A percentile compares a stretch with the other conserved stretches of the same genome.
Conservation (phyloP, 2,888 invertebrate species). For the Argyra leucocephala region DNA sequence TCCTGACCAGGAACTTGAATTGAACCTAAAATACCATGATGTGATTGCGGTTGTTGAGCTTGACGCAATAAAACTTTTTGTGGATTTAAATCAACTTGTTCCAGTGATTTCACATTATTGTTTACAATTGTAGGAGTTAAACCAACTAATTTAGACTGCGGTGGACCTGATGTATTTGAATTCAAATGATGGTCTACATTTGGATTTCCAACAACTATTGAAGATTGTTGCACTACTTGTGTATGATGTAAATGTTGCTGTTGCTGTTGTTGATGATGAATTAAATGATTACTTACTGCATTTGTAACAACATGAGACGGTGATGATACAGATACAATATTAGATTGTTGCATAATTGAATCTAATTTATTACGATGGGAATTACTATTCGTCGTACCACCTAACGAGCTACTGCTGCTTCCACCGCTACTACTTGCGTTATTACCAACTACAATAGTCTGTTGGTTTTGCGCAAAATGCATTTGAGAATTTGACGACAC, state of each 20-base stretch:
- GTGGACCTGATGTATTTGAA: slow-evolving; percentile 43
- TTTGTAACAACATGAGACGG: slow-evolving; percentile 18
- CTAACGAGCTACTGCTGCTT: slow-evolving; percentile 31
- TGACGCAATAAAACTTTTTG: slow-evolving; percentile 41
- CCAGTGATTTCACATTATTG: slow-evolving; percentile 35
- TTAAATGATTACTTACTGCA: slow-evolving; percentile 10
- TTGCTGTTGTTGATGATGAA: slow-evolving; percentile 19
- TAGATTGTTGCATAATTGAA: slow-evolving; percentile 26
- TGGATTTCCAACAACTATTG: slow-evolving; percentile 21
- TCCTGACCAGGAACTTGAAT: slow-evolving; percentile 2
- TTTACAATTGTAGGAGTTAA: slow-evolving; percentile 46
- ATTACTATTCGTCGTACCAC: slow-evolving; percentile 25
- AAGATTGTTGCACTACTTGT: slow-evolving; percentile 21
- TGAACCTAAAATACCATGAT: slow-evolving; percentile 14
- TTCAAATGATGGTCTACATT: slow-evolving; percentile 38
- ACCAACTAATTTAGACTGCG: slow-evolving; percentile 36
- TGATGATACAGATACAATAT: slow-evolving; percentile 24
- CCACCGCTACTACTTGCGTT: slow-evolving; percentile 30
- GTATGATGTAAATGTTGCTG: slow-evolving; percentile 24
- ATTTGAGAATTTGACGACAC: slow-evolving; percentile 30
- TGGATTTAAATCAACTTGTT: slow-evolving; percentile 45
- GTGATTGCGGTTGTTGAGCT: slow-evolving; percentile 24
- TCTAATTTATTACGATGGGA: slow-evolving; percentile 20
- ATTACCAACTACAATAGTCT: slow-evolving; percentile 27
- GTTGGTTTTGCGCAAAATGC: slow-evolving; percentile 31